Evolutionary conservation across 2,797 vertebrate species (phyloP), one percentile per base, ranked within the genome.

Genomic region (Nyctibius grandis): DNA sequence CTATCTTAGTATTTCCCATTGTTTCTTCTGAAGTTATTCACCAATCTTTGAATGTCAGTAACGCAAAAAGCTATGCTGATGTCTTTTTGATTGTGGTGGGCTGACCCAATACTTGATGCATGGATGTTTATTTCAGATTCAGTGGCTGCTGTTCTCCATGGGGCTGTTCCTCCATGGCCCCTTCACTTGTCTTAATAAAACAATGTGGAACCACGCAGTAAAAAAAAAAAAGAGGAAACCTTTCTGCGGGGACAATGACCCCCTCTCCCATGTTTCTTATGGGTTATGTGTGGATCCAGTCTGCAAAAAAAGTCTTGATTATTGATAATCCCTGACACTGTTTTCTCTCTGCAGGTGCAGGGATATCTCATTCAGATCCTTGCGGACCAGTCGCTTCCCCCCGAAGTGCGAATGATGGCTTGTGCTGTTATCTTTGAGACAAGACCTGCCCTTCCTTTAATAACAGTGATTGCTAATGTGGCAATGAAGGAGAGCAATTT

Each of bases 371-470:
- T 99, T 59, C 96, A 96, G 67, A 85, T 99, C 81, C 98, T 98
- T 57, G 91, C 98, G 85, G 97, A 99, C 11, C 97, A 73, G 74
- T 95, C 95, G 0, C 93, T 98, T 64, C 87, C 96, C 28, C 19
- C 97, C 1, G 98, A 98, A 92, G 89, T 98, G 8, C 97, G 98
- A 81, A 99, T 98, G 97, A 72, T 98, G 92, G 98, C 99, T 57
- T 98, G 98, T 67, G 96, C 97, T 56, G 96, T 98, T 31, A 96
- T 99, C 77, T 98, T 99, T 78, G 98, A 99, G 82, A 97, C 98
- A 4, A 98, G 98, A 80, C 99, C 99, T n/a, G 83, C 98, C 6
- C 93, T 98, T 77, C 96, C 98, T 54, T 78, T 98, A 68, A 96
- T 99, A 70, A 98, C 97, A 59, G 97, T 96, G 1, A 89, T 99